Conservation (phyloP, 2,797 vertebrate species). For the Crenuchus spilurus region DNA sequence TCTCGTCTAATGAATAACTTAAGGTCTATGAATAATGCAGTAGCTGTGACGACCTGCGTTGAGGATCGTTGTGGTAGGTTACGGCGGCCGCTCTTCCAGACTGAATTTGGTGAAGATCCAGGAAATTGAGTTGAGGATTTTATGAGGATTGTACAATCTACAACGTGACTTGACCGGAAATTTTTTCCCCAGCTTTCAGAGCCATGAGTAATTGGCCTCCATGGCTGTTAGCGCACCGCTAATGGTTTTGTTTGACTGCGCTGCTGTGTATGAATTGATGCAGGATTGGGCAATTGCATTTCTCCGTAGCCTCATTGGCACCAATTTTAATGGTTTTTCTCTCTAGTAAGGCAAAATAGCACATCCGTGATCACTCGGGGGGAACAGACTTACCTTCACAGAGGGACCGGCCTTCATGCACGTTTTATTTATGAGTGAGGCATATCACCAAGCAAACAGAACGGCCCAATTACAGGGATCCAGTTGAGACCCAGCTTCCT, state of each 20-base stretch:
- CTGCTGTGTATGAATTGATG: constrained; percentile 54
- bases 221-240: constrained; percentile 51
- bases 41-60: constrained; percentile 25
- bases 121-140: constrained; percentile 31
- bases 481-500: neutral
- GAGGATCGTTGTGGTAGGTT: constrained; percentile 39
- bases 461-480: constrained; percentile 1
- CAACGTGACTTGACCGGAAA: constrained; percentile 12
- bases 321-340: constrained; percentile 61
- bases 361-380: constrained; percentile 50
- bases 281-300: constrained; percentile 54
- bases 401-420: constrained; percentile 2
- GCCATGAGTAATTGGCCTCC: constrained; percentile 45
- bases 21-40: constrained; percentile 69
- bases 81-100: constrained; percentile 31
- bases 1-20: constrained; percentile 69
- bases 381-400: neutral
- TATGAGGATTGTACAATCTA: constrained; percentile 12
- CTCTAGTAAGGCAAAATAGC: constrained; percentile 48
- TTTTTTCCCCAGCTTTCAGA: constrained; percentile 24
- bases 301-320: constrained; percentile 54
- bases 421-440: constrained; percentile 5
- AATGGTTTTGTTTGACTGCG: constrained; percentile 61
- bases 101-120: constrained; percentile 10
- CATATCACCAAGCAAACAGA: constrained; percentile 3